phyloP scores from a whole-genome alignment of 1,140 invertebrate species.

The Brachionus plicatilis region DNA sequence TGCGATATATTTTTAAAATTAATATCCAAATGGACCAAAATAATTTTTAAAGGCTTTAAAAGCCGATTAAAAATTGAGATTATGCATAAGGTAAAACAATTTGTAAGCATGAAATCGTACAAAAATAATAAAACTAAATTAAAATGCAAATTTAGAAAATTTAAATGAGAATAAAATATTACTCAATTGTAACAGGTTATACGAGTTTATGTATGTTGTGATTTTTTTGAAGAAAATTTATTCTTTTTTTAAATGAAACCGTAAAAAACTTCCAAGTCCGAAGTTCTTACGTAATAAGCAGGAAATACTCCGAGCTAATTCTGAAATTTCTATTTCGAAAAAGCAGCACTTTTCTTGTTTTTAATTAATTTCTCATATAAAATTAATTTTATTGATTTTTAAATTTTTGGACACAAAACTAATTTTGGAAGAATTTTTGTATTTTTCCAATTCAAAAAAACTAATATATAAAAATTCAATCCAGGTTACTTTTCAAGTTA shows the following conservation, averaged over 20 bases:
- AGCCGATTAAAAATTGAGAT: neutral
- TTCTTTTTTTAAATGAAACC: neutral
- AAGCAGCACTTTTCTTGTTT: neutral
- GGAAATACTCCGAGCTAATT: neutral
- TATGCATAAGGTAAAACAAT: neutral
- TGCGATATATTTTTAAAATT: neutral
- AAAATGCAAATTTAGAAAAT: constrained; percentile 18
- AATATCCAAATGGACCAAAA: neutral
- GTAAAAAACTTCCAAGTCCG: neutral
- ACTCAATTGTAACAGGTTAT: constrained; percentile 11
- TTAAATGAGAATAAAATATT: neutral
- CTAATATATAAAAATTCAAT: neutral
- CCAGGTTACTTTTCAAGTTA: neutral
- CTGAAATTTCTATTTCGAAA: neutral
- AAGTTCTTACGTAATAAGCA: neutral
- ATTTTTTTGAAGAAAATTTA: neutral
- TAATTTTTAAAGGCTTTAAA: neutral
- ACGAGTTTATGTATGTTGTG: neutral
- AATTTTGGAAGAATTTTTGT: neutral
- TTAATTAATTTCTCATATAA: neutral
- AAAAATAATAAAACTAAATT: constrained; percentile 12
- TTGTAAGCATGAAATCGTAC: neutral
- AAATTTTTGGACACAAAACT: neutral
- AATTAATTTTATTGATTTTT: neutral
- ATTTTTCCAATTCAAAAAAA: neutral